Conservation (phyloP, 2,888 invertebrate species). For the Acronicta psi region DNA sequence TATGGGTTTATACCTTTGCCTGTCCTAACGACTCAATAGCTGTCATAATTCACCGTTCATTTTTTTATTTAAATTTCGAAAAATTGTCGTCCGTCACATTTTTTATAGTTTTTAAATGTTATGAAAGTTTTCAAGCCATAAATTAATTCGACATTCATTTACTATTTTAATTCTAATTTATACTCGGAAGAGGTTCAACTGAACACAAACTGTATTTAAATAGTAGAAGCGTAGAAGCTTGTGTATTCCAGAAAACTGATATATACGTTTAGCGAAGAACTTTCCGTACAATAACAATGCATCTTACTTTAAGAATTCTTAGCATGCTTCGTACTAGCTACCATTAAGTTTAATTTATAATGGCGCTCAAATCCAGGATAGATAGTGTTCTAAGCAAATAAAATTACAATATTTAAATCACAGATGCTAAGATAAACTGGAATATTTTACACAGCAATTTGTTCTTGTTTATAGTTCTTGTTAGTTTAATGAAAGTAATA, state of each 20-base stretch:
- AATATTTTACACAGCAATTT: too few species aligned
- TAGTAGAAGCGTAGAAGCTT: background rate
- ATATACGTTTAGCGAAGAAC: constrained; percentile 6
- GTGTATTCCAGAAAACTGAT: constrained; percentile 3
- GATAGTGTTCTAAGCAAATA: constrained; percentile 33
- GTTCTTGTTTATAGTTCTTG: too few species aligned
- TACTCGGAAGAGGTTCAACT: background rate
- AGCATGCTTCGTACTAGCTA: constrained; percentile 21
- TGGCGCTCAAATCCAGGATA: constrained; percentile 35
- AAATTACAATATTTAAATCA: constrained; percentile 46
- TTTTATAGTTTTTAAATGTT: too few species aligned
- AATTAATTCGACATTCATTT: too few species aligned
- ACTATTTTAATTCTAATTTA: background rate
- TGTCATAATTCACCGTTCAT: background rate
- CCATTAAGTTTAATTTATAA: constrained; percentile 45
- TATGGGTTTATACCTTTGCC: background rate
- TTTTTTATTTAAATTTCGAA: background rate
- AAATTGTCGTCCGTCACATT: too few species aligned
- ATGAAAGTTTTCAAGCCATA: too few species aligned
- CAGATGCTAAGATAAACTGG: background rate
- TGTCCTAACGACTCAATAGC: background rate
- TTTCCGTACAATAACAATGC: constrained; percentile 13
- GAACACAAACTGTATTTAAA: too few species aligned
- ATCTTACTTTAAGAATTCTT: constrained; percentile 43
- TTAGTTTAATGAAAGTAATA: too few species aligned